These are phyloP conservation scores for Atherinosoma microstoma DNA, from an alignment of 2,797 vertebrate genomes.

Conservation along the genomic window DNA sequence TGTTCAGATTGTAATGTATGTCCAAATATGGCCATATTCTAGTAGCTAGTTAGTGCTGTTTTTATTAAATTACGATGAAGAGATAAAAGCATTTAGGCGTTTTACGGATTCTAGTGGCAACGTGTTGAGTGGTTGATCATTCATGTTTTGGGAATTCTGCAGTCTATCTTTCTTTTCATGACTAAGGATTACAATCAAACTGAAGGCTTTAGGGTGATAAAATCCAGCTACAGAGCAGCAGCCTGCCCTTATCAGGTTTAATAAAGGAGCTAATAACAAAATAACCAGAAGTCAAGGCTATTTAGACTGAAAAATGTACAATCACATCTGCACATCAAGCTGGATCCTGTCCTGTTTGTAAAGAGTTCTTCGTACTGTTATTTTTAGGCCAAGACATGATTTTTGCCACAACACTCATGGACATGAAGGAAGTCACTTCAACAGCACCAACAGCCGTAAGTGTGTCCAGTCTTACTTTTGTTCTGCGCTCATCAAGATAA, in stretches of 20 bases:
- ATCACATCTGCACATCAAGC: background rate
- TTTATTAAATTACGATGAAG: constrained; percentile 62
- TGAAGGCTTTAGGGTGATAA: constrained; percentile 39
- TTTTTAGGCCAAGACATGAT: constrained; percentile 70
- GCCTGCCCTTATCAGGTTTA: constrained; percentile 31
- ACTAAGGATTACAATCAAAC: constrained; percentile 40
- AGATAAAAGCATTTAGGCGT: constrained; percentile 44
- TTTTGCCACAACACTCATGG: constrained; percentile 64
- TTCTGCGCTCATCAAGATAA: background rate
- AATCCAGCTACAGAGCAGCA: constrained; percentile 50
- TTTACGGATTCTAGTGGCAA: constrained; percentile 32
- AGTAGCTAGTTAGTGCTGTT: constrained; percentile 38
- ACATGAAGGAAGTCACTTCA: constrained; percentile 57
- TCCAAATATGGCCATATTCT: constrained; percentile 71
- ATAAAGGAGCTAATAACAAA: constrained; percentile 30
- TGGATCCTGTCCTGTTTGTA: constrained; percentile 18
- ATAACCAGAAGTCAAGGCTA: constrained; percentile 17
- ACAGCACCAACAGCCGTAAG: constrained; percentile 74
- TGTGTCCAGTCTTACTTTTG: constrained; percentile 24
- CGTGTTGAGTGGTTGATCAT: constrained; percentile 46
- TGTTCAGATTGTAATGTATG: constrained; percentile 29
- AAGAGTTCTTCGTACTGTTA: constrained; percentile 28
- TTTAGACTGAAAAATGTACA: constrained; percentile 2
- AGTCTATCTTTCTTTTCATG: constrained; percentile 48
- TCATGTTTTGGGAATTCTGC: constrained; percentile 35